These are phyloP conservation scores for Lathamus discolor DNA, from an alignment of 2,113 vertebrate species.

Conservation along the genomic window DNA sequence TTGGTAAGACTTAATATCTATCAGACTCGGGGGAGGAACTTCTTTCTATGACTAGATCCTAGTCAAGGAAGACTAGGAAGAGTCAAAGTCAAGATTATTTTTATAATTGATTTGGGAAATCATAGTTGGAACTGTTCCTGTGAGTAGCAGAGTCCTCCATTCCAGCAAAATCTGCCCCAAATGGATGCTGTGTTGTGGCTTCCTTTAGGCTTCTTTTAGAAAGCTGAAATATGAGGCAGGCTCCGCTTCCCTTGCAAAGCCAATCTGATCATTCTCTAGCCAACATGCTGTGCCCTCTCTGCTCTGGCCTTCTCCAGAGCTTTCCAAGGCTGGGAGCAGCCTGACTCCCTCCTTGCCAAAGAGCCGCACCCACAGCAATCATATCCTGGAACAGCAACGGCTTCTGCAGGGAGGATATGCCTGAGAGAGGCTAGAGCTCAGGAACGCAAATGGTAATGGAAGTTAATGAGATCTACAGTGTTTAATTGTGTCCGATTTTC, in stretches of 20 bases:
- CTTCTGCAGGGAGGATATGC: background rate
- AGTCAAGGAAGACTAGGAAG: background rate
- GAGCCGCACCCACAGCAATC: background rate
- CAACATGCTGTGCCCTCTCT: background rate
- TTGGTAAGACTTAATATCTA: background rate
- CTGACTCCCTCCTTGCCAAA: background rate
- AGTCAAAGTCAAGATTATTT: background rate
- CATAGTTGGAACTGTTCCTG: background rate
- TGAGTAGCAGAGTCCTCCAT: background rate
- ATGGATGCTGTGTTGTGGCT: background rate
- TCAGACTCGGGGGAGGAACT: background rate
- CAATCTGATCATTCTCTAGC: background rate
- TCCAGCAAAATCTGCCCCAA: background rate
- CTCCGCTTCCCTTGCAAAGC: background rate
- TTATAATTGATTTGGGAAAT: background rate
- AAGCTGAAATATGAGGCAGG: background rate
- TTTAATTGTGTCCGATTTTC: background rate
- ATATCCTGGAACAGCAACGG: background rate
- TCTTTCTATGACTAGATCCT: background rate
- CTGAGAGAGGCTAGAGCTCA: background rate
- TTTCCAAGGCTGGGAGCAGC: background rate
- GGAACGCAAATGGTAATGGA: background rate
- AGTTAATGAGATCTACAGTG: background rate
- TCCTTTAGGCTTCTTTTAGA: background rate
- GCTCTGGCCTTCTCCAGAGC: accelerated